A percentile compares a stretch with the other conserved stretches of the same genome.
These are phyloP conservation scores for Sclerurus mexicanus DNA, from an alignment of 2,113 vertebrate species.

Conservation along the genomic window DNA sequence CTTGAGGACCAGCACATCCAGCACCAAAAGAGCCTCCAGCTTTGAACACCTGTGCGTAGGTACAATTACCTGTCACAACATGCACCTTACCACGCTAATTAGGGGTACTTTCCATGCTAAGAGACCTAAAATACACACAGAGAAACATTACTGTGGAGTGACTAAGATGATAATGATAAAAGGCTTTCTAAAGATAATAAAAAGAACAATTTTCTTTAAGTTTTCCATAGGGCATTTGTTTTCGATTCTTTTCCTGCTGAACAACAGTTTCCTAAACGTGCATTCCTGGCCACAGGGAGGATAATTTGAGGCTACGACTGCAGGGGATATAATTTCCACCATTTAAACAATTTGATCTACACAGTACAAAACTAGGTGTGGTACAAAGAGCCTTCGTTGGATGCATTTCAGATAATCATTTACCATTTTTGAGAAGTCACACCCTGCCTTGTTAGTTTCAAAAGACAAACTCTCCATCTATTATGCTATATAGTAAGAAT, in stretches of 20 bases:
- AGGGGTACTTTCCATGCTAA: background rate
- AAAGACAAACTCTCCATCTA: background rate
- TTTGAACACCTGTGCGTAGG: background rate
- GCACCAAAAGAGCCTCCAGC: background rate
- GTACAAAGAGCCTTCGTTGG: background rate
- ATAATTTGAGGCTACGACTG: background rate
- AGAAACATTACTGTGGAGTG: background rate
- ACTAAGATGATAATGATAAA: background rate
- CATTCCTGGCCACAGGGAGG: background rate
- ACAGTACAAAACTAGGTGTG: background rate
- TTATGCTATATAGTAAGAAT: background rate
- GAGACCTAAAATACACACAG: background rate
- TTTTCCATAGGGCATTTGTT: background rate
- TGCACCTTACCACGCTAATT: background rate
- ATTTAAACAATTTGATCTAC: background rate
- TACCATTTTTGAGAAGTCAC: background rate
- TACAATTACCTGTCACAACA: background rate
- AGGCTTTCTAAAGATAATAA: background rate
- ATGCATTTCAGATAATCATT: background rate
- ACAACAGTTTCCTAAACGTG: background rate
- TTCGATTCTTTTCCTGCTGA: background rate
- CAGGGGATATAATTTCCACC: background rate
- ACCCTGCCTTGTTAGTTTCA: background rate
- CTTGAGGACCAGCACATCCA: background rate
- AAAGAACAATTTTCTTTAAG: background rate